Conservation (phyloP, 2,113 vertebrate genomes). For the Psammodynastes pulverulentus region DNA sequence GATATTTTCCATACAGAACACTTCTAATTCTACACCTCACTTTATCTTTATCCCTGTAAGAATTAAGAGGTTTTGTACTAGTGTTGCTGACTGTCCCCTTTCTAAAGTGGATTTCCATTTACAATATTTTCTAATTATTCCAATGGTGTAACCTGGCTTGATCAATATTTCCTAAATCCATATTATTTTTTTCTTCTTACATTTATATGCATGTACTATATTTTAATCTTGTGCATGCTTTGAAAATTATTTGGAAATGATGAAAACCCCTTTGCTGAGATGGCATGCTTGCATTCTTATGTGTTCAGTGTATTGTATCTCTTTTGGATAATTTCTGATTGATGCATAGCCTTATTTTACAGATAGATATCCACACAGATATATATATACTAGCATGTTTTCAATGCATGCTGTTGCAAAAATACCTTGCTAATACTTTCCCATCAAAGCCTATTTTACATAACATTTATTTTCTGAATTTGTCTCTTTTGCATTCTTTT, state of each 20-base stretch:
- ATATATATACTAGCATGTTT: background rate
- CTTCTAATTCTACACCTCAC: background rate
- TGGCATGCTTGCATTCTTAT: background rate
- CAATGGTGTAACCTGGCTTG: background rate
- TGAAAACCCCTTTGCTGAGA: background rate
- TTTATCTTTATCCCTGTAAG: background rate
- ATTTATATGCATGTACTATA: background rate
- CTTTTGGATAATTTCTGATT: background rate
- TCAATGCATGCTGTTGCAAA: background rate
- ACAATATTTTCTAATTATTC: background rate
- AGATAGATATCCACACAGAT: background rate
- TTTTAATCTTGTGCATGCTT: background rate
- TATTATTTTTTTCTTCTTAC: background rate
- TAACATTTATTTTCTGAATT: background rate
- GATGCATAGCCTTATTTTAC: background rate
- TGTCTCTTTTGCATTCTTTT: background rate
- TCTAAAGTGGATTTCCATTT: background rate
- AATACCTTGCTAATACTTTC: background rate
- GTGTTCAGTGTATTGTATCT: background rate
- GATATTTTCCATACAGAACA: background rate
- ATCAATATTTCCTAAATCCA: background rate
- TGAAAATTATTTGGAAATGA: background rate
- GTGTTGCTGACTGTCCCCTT: background rate
- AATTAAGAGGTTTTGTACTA: background rate
- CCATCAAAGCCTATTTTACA: background rate